A percentile compares a stretch with the other conserved stretches of the same genome.
phyloP scores from a whole-genome alignment of 2,888 invertebrate genomes.

The Bugula neritina region DNA sequence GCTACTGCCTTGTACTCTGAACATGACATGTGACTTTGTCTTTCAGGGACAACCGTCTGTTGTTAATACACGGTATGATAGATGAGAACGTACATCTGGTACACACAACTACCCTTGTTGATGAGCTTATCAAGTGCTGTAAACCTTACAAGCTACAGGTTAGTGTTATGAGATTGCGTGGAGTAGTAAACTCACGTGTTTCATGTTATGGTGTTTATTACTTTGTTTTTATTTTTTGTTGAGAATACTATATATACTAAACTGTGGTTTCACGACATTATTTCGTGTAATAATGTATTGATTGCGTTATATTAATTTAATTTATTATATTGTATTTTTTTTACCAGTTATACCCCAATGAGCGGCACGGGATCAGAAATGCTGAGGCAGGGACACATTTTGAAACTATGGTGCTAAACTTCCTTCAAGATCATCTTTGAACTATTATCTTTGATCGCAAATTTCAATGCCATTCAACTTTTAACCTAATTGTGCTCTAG shows the following conservation, averaged over 20 bases:
- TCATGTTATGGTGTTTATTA: no score
- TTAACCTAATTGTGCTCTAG: no score
- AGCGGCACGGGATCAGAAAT: constrained; percentile 88
- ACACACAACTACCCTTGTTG: constrained; percentile 85
- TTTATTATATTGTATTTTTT: constrained; percentile 31
- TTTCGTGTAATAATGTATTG: no score
- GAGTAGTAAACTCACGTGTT: no score
- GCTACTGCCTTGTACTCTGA: no score
- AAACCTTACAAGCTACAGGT: constrained; percentile 90
- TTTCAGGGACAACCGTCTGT: constrained; percentile 62
- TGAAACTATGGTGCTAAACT: constrained; percentile 86
- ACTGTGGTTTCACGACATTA: no score
- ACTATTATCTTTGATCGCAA: no score
- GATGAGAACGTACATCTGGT: constrained; percentile 99
- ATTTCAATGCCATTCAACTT: no score
- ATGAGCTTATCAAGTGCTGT: constrained; percentile 81
- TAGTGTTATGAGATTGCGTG: no score
- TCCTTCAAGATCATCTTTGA: constrained; percentile 66
- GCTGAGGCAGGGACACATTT: constrained; percentile 92
- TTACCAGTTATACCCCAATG: constrained; percentile 85
- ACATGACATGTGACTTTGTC: no score
- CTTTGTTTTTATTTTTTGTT: no score
- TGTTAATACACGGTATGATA: constrained; percentile 93
- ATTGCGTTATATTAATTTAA: not conserved
- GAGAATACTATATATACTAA: no score